These are phyloP conservation scores for Rhynchopsitta pachyrhyncha DNA, from an alignment of 2,113 vertebrate species.

Conservation along the genomic window DNA sequence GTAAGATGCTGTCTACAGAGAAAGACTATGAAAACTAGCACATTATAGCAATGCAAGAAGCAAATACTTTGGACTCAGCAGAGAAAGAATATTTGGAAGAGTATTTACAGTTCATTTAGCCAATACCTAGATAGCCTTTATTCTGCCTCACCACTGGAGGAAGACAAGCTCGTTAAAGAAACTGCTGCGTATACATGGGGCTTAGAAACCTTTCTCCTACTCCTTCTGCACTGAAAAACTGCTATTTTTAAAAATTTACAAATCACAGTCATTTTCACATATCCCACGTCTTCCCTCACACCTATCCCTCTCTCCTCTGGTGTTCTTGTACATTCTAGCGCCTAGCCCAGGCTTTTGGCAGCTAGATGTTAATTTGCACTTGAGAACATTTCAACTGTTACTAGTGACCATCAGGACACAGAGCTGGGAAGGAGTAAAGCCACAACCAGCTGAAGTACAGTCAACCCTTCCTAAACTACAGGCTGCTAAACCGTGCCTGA, in stretches of 20 bases:
- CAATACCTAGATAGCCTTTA: background rate
- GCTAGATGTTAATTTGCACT: background rate
- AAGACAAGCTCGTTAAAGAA: background rate
- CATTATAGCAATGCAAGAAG: background rate
- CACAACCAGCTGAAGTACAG: background rate
- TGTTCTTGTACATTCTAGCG: background rate
- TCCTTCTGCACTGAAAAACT: background rate
- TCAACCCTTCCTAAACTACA: background rate
- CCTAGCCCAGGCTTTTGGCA: background rate
- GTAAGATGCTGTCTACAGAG: background rate
- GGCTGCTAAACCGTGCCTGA: background rate
- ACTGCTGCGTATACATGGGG: background rate
- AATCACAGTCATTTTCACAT: background rate
- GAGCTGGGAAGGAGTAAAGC: background rate
- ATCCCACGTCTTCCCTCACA: background rate
- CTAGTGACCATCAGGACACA: fast-evolving
- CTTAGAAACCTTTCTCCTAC: background rate
- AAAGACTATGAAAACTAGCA: background rate
- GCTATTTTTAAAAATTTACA: background rate
- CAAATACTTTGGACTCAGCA: background rate
- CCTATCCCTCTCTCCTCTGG: background rate
- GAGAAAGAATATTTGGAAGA: background rate
- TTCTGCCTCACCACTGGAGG: background rate
- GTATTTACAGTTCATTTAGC: background rate
- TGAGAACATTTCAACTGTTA: background rate